Conservation (phyloP, 2,113 vertebrate species). For the Lipophrys pholis region DNA sequence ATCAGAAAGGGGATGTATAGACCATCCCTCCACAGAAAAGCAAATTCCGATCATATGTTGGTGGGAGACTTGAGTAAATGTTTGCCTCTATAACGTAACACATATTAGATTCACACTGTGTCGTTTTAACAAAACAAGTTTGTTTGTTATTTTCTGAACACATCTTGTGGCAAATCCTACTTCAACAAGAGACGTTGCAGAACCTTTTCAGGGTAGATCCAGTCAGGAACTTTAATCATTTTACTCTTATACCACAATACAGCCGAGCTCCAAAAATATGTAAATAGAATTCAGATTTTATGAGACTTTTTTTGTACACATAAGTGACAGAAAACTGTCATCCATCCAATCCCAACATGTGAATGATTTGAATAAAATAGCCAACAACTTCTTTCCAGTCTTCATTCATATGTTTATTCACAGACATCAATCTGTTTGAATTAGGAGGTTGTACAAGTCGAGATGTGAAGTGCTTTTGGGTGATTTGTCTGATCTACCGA, state of each 20-base stretch:
- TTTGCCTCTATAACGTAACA: too few relatives aligned
- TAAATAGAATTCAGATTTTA: background rate
- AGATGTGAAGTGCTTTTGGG: too few relatives aligned
- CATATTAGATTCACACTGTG: too few relatives aligned
- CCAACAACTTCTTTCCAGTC: background rate
- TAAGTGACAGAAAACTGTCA: background rate
- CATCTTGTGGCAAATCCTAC: background rate
- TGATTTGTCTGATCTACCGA: too few relatives aligned
- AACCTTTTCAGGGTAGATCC: background rate
- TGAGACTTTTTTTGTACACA: background rate
- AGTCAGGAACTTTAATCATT: background rate
- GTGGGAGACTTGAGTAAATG: too few relatives aligned
- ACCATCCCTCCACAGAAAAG: too few relatives aligned
- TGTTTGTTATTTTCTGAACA: background rate
- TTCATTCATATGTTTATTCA: background rate
- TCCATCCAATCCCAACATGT: background rate
- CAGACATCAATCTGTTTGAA: too few relatives aligned
- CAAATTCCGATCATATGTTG: too few relatives aligned
- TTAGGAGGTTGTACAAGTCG: too few relatives aligned
- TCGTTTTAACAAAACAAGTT: background rate
- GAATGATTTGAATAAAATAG: background rate
- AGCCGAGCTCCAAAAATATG: background rate
- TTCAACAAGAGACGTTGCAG: background rate
- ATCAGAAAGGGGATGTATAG: too few relatives aligned
- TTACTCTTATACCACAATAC: background rate